Evolutionary conservation across 1,140 invertebrate species (phyloP).

Genomic region (Zeugodacus cucurbitae): DNA sequence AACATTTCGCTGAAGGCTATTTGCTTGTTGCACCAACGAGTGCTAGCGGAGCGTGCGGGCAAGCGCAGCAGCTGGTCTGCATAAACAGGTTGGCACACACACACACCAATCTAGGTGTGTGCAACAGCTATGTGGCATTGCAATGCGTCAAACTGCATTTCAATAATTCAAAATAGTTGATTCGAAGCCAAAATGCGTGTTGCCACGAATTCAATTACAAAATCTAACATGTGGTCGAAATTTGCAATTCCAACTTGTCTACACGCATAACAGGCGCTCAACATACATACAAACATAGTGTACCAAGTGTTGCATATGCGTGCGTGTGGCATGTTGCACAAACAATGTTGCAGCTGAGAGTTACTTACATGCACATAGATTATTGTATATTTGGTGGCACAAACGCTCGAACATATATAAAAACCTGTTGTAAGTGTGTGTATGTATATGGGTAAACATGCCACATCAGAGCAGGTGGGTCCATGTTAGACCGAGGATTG

Average conservation of each 20-base stretch:
- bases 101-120: background rate
- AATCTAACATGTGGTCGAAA: conserved; percentile 38
- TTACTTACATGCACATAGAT: too few species aligned
- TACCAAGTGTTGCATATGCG: too few species aligned
- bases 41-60: background rate
- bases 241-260: conserved; percentile 35
- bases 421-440: background rate
- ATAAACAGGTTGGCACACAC: background rate
- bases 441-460: background rate
- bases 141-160: conserved; percentile 38
- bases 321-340: too few species aligned
- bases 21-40: background rate
- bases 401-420: background rate
- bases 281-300: too few species aligned
- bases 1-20: conserved; percentile 16
- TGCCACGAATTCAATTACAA: conserved; percentile 39
- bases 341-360: too few species aligned
- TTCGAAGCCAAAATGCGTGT: conserved; percentile 38
- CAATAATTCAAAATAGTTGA: conserved; percentile 38
- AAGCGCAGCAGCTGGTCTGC: background rate
- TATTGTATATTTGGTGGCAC: too few species aligned
- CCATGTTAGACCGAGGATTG: background rate
- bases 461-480: background rate
- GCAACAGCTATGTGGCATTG: background rate
- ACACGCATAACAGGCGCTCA: background rate